Percentiles rank a stretch among this genome's conserved stretches.
Evolutionary conservation across 2,888 invertebrate genomes (phyloP).

Genomic region (Drosophila parthenogenetica): DNA sequence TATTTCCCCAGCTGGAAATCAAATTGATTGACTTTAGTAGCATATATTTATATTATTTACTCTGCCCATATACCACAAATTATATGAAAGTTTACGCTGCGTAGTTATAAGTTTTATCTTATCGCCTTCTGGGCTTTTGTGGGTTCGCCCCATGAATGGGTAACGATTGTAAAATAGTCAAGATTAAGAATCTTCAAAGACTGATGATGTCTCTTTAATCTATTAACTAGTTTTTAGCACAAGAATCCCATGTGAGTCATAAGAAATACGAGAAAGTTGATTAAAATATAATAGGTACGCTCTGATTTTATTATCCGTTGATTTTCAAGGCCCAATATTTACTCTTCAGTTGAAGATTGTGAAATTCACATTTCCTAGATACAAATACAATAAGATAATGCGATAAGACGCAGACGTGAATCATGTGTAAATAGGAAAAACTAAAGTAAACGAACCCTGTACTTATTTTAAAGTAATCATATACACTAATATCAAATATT

Average conservation of each 20-base stretch:
- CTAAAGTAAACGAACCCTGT: no score
- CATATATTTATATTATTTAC: background rate
- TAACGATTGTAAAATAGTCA: constrained; percentile 51
- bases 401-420: constrained; percentile 3
- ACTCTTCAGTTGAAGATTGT: background rate
- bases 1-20: constrained; percentile 21
- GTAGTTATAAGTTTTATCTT: constrained; percentile 43
- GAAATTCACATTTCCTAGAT: constrained; percentile 3
- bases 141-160: constrained; percentile 46
- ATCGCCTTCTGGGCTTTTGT: constrained; percentile 30
- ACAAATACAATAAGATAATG: background rate
- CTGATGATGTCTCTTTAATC: constrained; percentile 52
- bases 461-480: no score
- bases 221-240: constrained; percentile 25
- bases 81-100: constrained; percentile 3
- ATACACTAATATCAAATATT: no score
- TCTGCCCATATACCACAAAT: background rate
- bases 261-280: background rate
- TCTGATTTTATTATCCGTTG: background rate
- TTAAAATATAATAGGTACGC: background rate
- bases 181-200: constrained; percentile 39
- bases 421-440: background rate
- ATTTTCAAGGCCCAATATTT: background rate
- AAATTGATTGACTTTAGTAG: constrained; percentile 12
- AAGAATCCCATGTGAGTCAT: constrained; percentile 36